These are phyloP conservation scores for Lepisosteus osseus DNA, from an alignment of 2,113 vertebrate genomes.

Conservation along the genomic window DNA sequence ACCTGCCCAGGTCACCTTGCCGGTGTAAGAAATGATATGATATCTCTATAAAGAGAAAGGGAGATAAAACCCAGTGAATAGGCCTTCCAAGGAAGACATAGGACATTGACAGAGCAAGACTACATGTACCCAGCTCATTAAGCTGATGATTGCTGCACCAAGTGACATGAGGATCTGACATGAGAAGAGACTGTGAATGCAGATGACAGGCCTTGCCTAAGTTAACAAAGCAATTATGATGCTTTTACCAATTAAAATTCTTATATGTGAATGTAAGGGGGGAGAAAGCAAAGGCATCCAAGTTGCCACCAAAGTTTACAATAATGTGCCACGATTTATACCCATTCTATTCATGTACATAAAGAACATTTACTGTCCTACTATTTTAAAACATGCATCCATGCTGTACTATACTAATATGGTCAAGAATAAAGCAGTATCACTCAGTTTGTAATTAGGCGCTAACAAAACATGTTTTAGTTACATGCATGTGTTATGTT, in stretches of 20 bases:
- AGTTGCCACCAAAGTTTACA: not conserved
- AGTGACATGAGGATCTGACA: not conserved
- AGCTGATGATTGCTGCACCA: not conserved
- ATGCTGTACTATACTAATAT: too few relatives aligned
- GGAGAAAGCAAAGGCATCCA: not conserved
- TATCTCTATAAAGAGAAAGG: too few relatives aligned
- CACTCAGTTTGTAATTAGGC: too few relatives aligned
- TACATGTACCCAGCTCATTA: constrained; percentile 1
- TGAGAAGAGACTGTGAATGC: not conserved
- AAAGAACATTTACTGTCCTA: too few relatives aligned
- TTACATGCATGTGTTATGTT: too few relatives aligned
- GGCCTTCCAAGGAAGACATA: not conserved
- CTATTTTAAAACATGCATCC: too few relatives aligned
- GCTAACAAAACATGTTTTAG: too few relatives aligned
- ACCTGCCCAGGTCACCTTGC: not conserved
- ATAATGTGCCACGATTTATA: not conserved
- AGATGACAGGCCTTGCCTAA: not conserved
- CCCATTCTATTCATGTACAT: too few relatives aligned
- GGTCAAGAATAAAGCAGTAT: too few relatives aligned
- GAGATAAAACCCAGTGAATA: too few relatives aligned
- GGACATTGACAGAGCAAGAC: not conserved
- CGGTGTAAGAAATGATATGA: not conserved
- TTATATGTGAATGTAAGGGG: not conserved
- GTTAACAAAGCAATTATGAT: not conserved
- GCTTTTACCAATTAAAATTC: constrained; percentile 2